Base-by-base conservation (phyloP, 2,113 vertebrate species). In the Dicentrarchus labrax region DNA sequence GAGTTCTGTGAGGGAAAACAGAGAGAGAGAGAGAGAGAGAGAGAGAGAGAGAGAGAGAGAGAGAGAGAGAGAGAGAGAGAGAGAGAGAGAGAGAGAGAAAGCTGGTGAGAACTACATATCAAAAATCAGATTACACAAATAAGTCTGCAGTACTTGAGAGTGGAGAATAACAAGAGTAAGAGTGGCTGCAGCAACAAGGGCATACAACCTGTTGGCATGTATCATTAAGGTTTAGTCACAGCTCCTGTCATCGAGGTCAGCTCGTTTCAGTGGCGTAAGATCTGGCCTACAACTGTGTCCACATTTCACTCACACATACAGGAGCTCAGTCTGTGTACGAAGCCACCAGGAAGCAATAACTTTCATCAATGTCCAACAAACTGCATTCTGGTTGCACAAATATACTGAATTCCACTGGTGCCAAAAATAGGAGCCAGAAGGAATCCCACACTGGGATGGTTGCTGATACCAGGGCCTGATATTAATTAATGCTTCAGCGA, bases 401-500 rank as follows among this genome's bases (percentile, higher is more conserved):
- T 85, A 91, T 91, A 91, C 93, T 84, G 43, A 91, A 90, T 93
- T 90, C 86, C 86, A 87, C 50, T 11, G 60, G 84, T 80, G 84
- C 94, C 91, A 93, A 93, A 92, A 93, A 90, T 91, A 91, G 81
- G 81, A 92, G 91, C 89, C 92, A 89, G 86, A 82, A 93, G 91
- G 90, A 93, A 90, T 94, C 91, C 92, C 93, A 87, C 91, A 89
- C 85, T 89, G 94, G 94, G 93, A 91, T 80, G 86, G 83, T 68
- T 89, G 86, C 90, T 87, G 91, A 92, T 91, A 88, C 83, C 82
- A 24, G 61, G 66, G 89, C 75, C 90, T 93, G 87, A 91, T 91
- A 92, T 93, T 95, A 95, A 94, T 95, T 95, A 94, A 95, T 92
- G 90, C 92, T 91, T 82, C 90, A 90, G 89, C 71, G 60, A 74